Conservation (phyloP, 2,888 invertebrate species). For the Tromatobia lineatoria region DNA sequence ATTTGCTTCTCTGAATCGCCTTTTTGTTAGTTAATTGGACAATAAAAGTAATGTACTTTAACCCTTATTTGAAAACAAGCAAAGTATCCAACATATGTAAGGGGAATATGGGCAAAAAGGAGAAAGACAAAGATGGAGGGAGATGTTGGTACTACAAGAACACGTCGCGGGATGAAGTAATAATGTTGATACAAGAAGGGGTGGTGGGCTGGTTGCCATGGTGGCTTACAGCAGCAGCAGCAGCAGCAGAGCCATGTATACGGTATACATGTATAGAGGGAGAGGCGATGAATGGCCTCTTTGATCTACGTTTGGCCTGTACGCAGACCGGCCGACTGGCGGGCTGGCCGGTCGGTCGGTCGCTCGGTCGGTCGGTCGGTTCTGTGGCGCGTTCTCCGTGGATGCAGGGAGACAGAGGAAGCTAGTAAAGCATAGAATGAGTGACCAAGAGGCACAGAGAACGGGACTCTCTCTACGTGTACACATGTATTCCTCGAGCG, state of each 20-base stretch:
- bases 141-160: constrained; percentile 42
- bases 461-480: constrained; percentile 22
- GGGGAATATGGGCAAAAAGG: constrained; percentile 14
- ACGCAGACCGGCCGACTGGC: constrained; percentile 45
- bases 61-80: not conserved
- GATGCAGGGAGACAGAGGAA: constrained; percentile 47
- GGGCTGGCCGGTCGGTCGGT: no score
- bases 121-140: constrained; percentile 39
- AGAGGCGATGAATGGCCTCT: constrained; percentile 79
- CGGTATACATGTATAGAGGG: constrained; percentile 66
- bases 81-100: not conserved
- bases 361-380: constrained; percentile 60
- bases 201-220: constrained; percentile 68
- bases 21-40: not conserved
- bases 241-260: constrained; percentile 61
- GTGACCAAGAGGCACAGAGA: constrained; percentile 58
- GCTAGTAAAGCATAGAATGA: constrained; percentile 37
- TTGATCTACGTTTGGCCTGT: constrained; percentile 80
- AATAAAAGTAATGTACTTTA: not conserved
- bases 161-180: constrained; percentile 74
- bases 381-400: constrained; percentile 55
- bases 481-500: constrained; percentile 53
- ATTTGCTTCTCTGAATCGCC: not conserved
- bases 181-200: constrained; percentile 73
- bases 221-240: constrained; percentile 69